Evolutionary conservation across 2,797 vertebrate species (phyloP).

Genomic region (Emys orbicularis): DNA sequence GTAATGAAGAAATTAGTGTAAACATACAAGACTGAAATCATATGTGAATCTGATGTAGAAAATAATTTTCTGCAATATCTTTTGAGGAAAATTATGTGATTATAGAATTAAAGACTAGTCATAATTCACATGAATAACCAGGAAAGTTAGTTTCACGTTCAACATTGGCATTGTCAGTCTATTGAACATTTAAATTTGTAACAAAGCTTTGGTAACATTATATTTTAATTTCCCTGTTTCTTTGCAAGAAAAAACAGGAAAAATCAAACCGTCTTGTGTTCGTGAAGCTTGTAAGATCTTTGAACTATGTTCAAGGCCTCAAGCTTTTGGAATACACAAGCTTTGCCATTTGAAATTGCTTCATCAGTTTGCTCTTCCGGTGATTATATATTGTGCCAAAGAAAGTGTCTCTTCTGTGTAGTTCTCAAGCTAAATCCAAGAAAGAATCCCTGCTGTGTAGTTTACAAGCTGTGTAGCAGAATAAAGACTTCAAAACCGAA

Average conservation of each 20-base stretch:
- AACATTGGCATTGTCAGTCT: not conserved
- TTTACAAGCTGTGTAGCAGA: conserved; percentile 30
- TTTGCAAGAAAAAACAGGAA: not conserved
- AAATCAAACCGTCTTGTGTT: not conserved
- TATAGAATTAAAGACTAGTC: not conserved
- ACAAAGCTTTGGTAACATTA: not conserved
- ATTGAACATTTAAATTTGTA: not conserved
- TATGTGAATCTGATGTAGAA: not conserved
- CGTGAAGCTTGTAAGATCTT: conserved; percentile 15
- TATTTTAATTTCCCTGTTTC: conserved; percentile 29
- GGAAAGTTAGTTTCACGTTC: not conserved
- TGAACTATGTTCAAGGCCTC: conserved; percentile 10
- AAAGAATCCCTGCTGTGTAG: not conserved
- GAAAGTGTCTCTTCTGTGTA: not conserved
- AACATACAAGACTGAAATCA: not conserved
- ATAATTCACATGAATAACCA: not conserved
- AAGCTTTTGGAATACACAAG: conserved; percentile 29
- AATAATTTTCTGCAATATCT: not conserved
- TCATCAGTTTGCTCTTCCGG: conserved; percentile 26
- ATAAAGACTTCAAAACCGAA: conserved; percentile 39
- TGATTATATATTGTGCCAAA: conserved; percentile 12
- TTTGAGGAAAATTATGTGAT: not conserved
- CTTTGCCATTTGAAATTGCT: conserved; percentile 25
- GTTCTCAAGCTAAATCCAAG: not conserved
- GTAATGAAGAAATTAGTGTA: not conserved